phyloP scores from a whole-genome alignment of 2,113 vertebrate species.

The Halcyon malimbica region DNA sequence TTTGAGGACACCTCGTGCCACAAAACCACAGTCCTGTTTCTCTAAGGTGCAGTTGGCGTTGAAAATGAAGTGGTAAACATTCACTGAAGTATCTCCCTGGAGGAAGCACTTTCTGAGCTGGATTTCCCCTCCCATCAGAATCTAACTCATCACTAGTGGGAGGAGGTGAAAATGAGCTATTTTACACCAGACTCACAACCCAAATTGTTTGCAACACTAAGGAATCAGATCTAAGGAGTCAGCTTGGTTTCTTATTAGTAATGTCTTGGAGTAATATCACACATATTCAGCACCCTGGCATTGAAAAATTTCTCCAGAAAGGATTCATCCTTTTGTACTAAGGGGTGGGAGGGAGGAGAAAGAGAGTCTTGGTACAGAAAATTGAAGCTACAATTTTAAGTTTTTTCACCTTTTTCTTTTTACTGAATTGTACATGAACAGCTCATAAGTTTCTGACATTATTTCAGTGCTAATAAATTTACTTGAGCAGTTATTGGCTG shows the following conservation, averaged over 20 bases:
- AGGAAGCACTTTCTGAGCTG: neutral
- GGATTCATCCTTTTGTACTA: neutral
- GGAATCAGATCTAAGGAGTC: neutral
- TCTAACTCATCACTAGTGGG: neutral
- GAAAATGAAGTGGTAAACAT: neutral
- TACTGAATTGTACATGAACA: neutral
- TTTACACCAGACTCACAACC: neutral
- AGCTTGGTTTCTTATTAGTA: neutral
- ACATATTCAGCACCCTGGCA: neutral
- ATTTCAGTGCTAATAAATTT: conserved; percentile 9
- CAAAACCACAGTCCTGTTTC: neutral
- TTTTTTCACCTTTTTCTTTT: neutral
- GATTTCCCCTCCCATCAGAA: neutral
- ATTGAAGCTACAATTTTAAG: neutral
- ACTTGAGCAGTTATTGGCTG: neutral
- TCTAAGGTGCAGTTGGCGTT: neutral
- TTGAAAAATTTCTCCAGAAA: neutral
- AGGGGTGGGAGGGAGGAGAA: neutral
- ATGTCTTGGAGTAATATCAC: neutral
- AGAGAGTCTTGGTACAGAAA: neutral
- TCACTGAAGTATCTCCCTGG: neutral
- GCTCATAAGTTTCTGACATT: neutral
- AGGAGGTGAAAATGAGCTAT: neutral
- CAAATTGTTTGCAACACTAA: neutral
- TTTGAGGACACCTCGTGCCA: neutral